Evolutionary conservation across 1,140 invertebrate genomes (phyloP).

Genomic region (Aplysia californica): DNA sequence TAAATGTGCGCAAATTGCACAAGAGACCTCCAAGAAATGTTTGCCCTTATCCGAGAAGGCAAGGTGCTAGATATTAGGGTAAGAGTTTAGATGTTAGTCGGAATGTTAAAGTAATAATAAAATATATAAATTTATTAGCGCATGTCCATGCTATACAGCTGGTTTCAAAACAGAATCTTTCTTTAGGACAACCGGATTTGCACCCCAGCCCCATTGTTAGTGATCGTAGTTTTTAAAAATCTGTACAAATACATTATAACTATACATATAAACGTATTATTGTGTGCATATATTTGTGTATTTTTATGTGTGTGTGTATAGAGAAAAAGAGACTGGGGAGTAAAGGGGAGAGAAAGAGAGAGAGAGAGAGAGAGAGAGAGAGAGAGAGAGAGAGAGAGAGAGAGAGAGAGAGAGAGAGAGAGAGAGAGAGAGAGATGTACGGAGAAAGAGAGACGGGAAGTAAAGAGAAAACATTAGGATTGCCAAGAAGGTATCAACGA

Average conservation of each 20-base stretch:
- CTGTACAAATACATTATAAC: too few species aligned
- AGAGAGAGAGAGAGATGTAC: not conserved
- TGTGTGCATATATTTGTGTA: not conserved
- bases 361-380: not conserved
- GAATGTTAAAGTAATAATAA: not conserved
- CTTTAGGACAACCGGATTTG: too few species aligned
- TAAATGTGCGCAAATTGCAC: too few species aligned
- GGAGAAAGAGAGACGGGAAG: not conserved
- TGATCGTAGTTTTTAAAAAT: too few species aligned
- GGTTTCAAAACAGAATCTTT: not conserved
- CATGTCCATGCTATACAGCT: not conserved
- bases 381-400: not conserved
- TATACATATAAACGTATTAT: not conserved
- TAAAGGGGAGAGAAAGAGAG: not conserved
- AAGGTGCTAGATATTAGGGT: not conserved
- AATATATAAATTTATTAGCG: not conserved
- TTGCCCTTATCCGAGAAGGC: not conserved
- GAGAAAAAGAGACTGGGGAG: not conserved
- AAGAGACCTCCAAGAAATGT: not conserved
- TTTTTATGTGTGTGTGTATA: not conserved
- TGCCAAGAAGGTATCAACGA: not conserved
- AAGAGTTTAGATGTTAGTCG: not conserved
- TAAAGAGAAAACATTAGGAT: not conserved
- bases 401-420: not conserved
- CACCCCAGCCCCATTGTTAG: too few species aligned